Percentiles rank a stretch among this genome's conserved stretches.
These are phyloP conservation scores for Verasper variegatus DNA, from an alignment of 2,113 vertebrate species.

Conservation along the genomic window DNA sequence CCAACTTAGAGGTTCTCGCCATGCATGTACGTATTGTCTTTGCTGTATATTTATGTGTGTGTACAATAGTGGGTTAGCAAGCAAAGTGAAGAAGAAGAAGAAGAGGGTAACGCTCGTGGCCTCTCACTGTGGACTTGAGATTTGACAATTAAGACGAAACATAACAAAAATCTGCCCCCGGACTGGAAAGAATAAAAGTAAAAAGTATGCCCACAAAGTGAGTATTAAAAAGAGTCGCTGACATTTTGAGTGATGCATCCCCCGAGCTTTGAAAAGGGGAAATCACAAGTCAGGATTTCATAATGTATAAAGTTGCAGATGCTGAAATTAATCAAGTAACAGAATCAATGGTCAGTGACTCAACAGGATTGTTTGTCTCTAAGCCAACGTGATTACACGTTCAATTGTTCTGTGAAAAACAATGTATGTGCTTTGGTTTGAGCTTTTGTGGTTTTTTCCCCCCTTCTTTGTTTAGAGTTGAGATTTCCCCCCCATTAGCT, in stretches of 20 bases:
- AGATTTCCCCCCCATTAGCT: neutral
- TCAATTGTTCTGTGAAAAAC: conserved; percentile 46
- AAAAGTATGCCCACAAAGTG: neutral
- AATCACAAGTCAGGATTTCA: conserved; percentile 21
- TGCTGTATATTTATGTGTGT: conserved; percentile 9
- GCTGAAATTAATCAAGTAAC: conserved; percentile 34
- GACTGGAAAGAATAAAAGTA: neutral
- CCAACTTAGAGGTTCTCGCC: conserved; percentile 30
- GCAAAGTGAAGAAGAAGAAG: neutral
- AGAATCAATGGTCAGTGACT: conserved; percentile 47
- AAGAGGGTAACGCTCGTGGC: neutral
- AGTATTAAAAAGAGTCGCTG: neutral
- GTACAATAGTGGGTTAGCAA: neutral
- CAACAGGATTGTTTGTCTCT: conserved; percentile 44
- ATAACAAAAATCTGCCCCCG: neutral
- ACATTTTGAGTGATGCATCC: neutral
- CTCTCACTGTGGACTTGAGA: neutral
- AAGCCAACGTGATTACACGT: conserved; percentile 39
- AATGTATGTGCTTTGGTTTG: conserved; percentile 6
- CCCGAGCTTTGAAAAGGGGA: neutral
- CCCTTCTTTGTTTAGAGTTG: conserved; percentile 3
- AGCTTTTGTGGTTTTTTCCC: conserved; percentile 11
- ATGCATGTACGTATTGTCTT: conserved; percentile 18
- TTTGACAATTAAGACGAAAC: neutral
- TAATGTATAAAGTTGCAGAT: conserved; percentile 16